phyloP scores from a whole-genome alignment of 2,888 invertebrate species.

The Ornithoptera priamus region DNA sequence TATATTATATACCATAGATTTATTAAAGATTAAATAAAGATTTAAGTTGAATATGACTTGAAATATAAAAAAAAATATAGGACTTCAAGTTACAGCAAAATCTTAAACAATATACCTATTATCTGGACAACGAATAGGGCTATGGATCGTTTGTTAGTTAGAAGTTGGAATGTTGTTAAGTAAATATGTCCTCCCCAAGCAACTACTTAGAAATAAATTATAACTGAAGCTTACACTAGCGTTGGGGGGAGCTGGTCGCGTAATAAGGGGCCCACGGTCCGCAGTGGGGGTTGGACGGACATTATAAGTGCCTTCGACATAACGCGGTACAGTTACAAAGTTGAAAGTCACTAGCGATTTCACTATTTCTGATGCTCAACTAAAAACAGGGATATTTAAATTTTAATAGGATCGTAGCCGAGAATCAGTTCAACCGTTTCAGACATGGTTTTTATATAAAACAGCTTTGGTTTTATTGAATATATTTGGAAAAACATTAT shows the following conservation, averaged over 20 bases:
- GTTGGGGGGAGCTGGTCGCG: constrained; percentile 3
- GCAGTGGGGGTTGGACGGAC: constrained; percentile 16
- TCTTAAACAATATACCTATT: background rate
- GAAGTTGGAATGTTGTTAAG: constrained; percentile 8
- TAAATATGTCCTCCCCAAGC: constrained; percentile 21
- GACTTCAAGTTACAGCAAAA: too few relatives aligned
- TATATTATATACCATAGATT: too few relatives aligned
- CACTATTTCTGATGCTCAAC: background rate
- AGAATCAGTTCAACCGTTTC: too few relatives aligned
- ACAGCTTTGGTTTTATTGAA: too few relatives aligned
- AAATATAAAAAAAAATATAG: too few relatives aligned
- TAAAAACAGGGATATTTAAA: background rate
- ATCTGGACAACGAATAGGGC: background rate
- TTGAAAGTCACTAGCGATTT: too few relatives aligned
- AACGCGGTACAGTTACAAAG: constrained; percentile 9
- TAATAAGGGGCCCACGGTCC: constrained; percentile 19
- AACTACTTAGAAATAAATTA: constrained; percentile 17
- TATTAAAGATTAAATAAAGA: too few relatives aligned
- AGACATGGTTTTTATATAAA: too few relatives aligned
- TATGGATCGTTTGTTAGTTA: background rate
- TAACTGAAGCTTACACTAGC: constrained; percentile 4
- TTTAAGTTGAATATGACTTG: too few relatives aligned
- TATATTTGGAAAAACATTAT: too few relatives aligned
- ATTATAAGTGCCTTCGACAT: constrained; percentile 12
- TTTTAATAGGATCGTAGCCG: background rate